phyloP scores from a whole-genome alignment of 2,113 vertebrate species.

The Sinocyclocheilus rhinocerous region DNA sequence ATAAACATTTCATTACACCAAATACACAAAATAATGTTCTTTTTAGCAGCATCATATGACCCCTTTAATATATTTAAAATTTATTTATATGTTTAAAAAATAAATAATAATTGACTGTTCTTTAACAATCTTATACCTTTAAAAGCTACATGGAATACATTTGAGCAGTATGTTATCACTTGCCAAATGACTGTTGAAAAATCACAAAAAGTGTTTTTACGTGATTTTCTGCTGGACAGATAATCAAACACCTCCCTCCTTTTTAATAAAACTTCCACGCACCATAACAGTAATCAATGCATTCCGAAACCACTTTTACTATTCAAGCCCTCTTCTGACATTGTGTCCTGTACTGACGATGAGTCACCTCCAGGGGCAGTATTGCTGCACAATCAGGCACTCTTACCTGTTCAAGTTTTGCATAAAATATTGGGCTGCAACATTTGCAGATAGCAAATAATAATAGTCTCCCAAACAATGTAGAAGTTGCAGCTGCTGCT shows the following conservation, averaged over 20 bases:
- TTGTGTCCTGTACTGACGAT: neutral
- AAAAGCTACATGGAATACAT: too few species aligned
- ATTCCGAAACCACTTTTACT: neutral
- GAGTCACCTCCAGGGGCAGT: slow-evolving; percentile 60
- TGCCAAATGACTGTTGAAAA: too few species aligned
- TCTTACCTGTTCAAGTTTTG: neutral
- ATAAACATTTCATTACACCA: too few species aligned
- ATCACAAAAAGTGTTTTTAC: too few species aligned
- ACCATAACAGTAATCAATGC: neutral
- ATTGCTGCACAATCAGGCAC: slow-evolving; percentile 19
- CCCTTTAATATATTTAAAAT: too few species aligned
- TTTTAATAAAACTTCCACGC: slow-evolving; percentile 1
- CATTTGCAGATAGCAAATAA: neutral
- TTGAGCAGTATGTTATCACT: too few species aligned
- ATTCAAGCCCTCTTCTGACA: neutral
- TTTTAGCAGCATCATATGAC: too few species aligned
- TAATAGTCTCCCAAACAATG: neutral
- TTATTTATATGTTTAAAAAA: too few species aligned
- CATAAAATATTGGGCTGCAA: neutral
- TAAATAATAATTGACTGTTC: too few species aligned
- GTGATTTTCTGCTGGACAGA: neutral
- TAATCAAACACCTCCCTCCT: neutral
- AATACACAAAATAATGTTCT: too few species aligned
- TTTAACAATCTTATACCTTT: too few species aligned
- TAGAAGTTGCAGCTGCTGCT: neutral